A percentile compares a stretch with the other conserved stretches of the same genome.
phyloP scores from a whole-genome alignment of 2,113 vertebrate species.

The Bothrops jararaca region DNA sequence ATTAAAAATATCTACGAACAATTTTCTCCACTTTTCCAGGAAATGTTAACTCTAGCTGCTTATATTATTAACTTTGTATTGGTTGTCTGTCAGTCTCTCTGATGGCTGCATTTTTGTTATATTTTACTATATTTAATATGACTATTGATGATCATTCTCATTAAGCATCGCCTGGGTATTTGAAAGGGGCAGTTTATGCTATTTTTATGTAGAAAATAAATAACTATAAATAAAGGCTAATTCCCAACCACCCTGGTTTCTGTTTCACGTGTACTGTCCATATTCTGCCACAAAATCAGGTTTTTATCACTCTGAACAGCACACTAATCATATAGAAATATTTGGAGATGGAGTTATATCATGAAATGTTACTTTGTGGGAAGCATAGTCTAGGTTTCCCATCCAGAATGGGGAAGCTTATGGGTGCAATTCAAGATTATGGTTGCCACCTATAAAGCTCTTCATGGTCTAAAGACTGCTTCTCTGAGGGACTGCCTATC shows the following conservation, averaged over 20 bases:
- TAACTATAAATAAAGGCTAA: neutral
- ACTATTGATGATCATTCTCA: neutral
- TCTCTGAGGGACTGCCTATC: neutral
- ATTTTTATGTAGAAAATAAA: neutral
- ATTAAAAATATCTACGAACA: neutral
- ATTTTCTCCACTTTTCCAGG: neutral
- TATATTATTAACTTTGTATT: neutral
- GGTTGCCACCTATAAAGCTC: neutral
- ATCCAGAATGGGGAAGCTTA: neutral
- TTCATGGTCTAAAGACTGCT: neutral
- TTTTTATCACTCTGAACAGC: neutral
- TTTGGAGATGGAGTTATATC: neutral
- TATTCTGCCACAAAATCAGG: neutral
- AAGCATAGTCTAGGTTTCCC: neutral
- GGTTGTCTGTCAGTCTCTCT: neutral
- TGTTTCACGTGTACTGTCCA: neutral
- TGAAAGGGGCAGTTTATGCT: neutral
- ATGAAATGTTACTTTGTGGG: neutral
- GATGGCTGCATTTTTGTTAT: neutral
- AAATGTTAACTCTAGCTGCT: neutral
- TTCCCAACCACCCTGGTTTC: neutral
- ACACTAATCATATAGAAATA: neutral
- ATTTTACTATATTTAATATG: neutral
- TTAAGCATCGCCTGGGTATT: neutral
- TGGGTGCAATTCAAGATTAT: neutral